Conservation (phyloP, 2,888 invertebrate genomes). For the Allygus modestus region DNA sequence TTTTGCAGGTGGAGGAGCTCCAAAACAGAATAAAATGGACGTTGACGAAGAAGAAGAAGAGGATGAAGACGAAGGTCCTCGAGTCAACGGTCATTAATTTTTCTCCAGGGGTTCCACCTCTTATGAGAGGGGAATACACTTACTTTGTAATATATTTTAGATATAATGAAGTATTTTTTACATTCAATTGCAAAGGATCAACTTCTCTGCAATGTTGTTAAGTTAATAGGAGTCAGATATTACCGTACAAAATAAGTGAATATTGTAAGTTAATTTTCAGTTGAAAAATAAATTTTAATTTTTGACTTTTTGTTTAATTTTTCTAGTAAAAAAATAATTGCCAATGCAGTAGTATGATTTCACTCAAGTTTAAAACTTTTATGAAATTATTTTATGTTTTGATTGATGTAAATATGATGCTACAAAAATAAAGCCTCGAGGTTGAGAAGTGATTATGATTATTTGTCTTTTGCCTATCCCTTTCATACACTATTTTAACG, state of each 20-base stretch:
- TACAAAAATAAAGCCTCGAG: slow-evolving; percentile 51
- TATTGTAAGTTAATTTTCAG: too few relatives aligned
- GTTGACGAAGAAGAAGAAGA: slow-evolving; percentile 51
- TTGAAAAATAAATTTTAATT: background rate
- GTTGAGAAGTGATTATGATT: slow-evolving; percentile 42
- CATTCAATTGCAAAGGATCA: background rate
- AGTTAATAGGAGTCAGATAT: slow-evolving; percentile 57
- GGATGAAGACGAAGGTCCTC: slow-evolving; percentile 56
- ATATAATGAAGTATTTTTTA: background rate
- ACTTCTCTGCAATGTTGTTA: background rate
- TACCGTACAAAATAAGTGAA: background rate
- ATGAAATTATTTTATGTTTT: too few relatives aligned
- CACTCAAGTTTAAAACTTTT: too few relatives aligned
- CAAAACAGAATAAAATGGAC: slow-evolving; percentile 17
- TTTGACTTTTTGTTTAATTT: too few relatives aligned
- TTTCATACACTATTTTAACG: background rate
- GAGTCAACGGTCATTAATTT: slow-evolving; percentile 50
- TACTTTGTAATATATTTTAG: slow-evolving; percentile 13
- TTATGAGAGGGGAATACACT: background rate
- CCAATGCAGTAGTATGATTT: too few relatives aligned
- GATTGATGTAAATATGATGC: slow-evolving; percentile 4
- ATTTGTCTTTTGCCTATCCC: slow-evolving; percentile 6
- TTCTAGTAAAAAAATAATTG: background rate
- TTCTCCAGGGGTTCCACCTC: background rate
- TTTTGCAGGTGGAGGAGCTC: background rate